These are phyloP conservation scores for Manacus vitellinus DNA, from an alignment of 2,113 vertebrate species.

Conservation along the genomic window DNA sequence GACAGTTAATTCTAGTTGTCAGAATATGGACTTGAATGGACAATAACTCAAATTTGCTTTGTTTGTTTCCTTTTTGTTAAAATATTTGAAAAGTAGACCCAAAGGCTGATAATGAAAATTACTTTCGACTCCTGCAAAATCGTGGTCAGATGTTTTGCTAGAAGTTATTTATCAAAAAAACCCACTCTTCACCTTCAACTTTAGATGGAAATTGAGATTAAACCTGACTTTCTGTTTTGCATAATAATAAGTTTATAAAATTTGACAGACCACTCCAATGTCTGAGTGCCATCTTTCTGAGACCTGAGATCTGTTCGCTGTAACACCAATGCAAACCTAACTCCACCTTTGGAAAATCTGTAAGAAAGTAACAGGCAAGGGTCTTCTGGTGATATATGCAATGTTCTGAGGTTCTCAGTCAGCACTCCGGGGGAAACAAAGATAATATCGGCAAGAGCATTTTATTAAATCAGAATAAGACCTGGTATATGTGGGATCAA, in stretches of 20 bases:
- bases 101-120: neutral
- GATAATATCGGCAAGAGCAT: neutral
- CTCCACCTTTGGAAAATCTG: neutral
- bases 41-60: neutral
- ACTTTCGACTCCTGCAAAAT: neutral
- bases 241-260: neutral
- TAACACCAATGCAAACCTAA: neutral
- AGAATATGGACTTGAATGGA: neutral
- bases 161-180: neutral
- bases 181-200: fast-evolving
- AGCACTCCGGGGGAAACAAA: neutral
- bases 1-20: neutral
- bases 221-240: neutral
- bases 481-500: neutral
- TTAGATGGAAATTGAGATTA: neutral
- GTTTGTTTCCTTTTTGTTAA: neutral
- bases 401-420: neutral
- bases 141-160: neutral
- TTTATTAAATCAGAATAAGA: neutral
- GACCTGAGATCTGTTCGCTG: fast-evolving
- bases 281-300: neutral
- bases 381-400: fast-evolving
- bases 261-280: neutral
- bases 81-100: neutral
- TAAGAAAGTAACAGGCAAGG: neutral